A percentile compares a stretch with the other conserved stretches of the same genome.
These are phyloP conservation scores for Ichneumoninae sp. DNA, from an alignment of 2,888 invertebrate genomes.

Conservation along the genomic window DNA sequence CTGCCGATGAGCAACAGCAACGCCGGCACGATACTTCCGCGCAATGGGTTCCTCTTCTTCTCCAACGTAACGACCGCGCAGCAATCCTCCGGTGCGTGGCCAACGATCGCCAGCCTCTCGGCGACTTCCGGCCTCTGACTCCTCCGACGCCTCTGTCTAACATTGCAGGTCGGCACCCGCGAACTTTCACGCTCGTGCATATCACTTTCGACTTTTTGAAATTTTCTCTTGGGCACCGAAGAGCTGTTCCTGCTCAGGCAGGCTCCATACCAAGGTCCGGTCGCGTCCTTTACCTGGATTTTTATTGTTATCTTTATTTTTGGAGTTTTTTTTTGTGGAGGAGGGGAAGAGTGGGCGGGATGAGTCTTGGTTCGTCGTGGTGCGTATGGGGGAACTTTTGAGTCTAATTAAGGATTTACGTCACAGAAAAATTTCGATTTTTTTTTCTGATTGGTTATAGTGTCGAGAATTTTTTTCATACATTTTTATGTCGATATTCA, in stretches of 20 bases:
- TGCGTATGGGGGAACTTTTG: too few relatives aligned
- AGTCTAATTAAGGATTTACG: too few relatives aligned
- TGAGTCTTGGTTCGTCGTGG: too few relatives aligned
- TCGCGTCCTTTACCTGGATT: conserved; percentile 3
- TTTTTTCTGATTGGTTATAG: not conserved
- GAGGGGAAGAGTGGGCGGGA: too few relatives aligned
- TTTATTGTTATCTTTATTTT: not conserved
- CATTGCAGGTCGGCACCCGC: conserved; percentile 3
- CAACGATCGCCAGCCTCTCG: not conserved
- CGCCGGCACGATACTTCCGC: conserved; percentile 80
- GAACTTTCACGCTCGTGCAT: conserved; percentile 6
- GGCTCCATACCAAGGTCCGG: conserved; percentile 1
- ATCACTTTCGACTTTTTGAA: conserved; percentile 4
- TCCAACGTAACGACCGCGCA: conserved; percentile 73
- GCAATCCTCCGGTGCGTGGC: conserved; percentile 30
- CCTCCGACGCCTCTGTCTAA: conserved; percentile 7
- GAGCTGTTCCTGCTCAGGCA: not conserved
- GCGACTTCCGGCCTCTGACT: not conserved
- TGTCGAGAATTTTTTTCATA: too few relatives aligned
- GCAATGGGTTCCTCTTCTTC: conserved; percentile 78
- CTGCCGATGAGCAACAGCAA: conserved; percentile 77
- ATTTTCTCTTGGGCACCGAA: not conserved
- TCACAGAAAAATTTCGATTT: not conserved
- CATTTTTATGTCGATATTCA: too few relatives aligned
- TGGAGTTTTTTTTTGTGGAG: not conserved